Evolutionary conservation across 2,888 invertebrate species (phyloP).

Genomic region (Protophormia terraenovae): DNA sequence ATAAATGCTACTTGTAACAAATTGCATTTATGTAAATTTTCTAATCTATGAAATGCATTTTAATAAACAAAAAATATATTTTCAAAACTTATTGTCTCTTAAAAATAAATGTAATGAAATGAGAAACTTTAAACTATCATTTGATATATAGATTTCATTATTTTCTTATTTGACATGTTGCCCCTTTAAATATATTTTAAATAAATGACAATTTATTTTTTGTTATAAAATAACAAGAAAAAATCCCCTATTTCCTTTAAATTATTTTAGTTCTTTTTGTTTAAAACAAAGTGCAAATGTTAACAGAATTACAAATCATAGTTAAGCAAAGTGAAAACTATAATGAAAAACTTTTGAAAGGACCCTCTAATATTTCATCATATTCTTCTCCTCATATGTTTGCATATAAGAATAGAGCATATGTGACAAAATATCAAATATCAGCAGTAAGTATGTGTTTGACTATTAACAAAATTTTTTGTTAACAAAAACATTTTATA

Average conservation of each 20-base stretch:
- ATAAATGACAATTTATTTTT: slow-evolving; percentile 18
- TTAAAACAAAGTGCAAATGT: slow-evolving; percentile 49
- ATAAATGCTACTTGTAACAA: too few species aligned
- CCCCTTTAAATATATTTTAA: slow-evolving; percentile 10
- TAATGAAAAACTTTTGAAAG: background rate
- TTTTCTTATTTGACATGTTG: slow-evolving; percentile 22
- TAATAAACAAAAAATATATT: too few species aligned
- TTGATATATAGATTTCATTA: slow-evolving; percentile 3
- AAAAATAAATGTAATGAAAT: background rate
- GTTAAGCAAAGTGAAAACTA: background rate
- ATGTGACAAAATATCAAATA: slow-evolving; percentile 61
- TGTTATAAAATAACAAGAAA: background rate
- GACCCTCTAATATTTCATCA: slow-evolving; percentile 43
- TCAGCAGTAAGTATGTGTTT: slow-evolving; percentile 14
- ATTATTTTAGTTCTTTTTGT: slow-evolving; percentile 10
- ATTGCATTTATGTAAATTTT: too few species aligned
- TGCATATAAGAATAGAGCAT: slow-evolving; percentile 12
- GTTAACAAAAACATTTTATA: slow-evolving; percentile 12
- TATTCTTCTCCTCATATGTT: background rate
- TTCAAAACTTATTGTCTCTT: background rate
- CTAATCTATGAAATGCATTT: too few species aligned
- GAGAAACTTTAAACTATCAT: background rate
- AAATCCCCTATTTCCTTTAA: slow-evolving; percentile 25
- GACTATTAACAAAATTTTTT: background rate
- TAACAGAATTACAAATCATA: slow-evolving; percentile 44